A percentile compares a stretch with the other conserved stretches of the same genome.
Conservation (phyloP, 2,113 vertebrate species). For the Vicugna pacos region DNA sequence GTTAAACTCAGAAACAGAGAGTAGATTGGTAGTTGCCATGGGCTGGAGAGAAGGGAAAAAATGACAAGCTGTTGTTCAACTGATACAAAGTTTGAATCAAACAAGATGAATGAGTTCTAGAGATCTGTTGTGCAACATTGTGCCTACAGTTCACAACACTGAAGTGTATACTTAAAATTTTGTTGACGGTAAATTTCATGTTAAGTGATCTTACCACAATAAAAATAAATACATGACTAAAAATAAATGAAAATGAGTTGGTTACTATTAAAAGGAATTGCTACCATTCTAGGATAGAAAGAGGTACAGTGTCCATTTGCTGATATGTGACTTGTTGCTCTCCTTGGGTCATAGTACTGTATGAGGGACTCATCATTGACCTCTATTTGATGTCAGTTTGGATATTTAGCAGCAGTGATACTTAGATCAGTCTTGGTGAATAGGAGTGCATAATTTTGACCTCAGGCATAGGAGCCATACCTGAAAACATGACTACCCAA, state of each 20-base stretch:
- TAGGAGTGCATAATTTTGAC: background rate
- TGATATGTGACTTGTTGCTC: background rate
- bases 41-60: background rate
- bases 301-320: background rate
- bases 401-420: background rate
- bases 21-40: background rate
- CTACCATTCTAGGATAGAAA: background rate
- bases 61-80: background rate
- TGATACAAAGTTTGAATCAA: background rate
- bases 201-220: background rate
- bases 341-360: background rate
- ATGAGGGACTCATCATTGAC: background rate
- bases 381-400: background rate
- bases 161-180: background rate
- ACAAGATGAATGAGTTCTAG: background rate
- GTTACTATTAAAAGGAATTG: background rate
- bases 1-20: background rate
- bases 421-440: background rate
- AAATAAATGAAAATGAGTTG: background rate
- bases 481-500: background rate
- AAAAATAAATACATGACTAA: background rate
- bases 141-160: background rate
- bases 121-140: background rate
- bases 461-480: background rate
- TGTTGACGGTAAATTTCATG: background rate